Evolutionary conservation across 2,888 invertebrate species (phyloP).

Genomic region (Cerceris ruficornis): DNA sequence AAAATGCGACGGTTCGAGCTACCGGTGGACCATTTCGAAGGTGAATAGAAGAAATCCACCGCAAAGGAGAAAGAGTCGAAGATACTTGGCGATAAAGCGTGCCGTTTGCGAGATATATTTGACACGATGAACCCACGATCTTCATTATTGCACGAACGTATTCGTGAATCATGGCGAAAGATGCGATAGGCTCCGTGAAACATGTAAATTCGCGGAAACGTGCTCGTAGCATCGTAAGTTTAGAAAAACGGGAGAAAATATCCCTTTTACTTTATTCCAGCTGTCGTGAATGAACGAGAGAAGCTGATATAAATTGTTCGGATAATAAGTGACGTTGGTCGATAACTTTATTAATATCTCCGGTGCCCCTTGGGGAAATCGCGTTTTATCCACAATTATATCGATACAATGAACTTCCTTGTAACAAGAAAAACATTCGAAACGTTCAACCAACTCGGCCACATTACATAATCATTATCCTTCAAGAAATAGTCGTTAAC

Average conservation of each 20-base stretch:
- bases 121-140: too few relatives aligned
- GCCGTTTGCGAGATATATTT: too few relatives aligned
- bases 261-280: conserved; percentile 27
- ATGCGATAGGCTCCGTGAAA: neutral
- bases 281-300: conserved; percentile 25
- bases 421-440: neutral
- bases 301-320: conserved; percentile 3
- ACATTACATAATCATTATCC: too few relatives aligned
- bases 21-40: neutral
- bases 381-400: conserved; percentile 13
- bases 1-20: conserved; percentile 1
- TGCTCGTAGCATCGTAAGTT: neutral
- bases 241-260: neutral
- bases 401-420: conserved; percentile 13
- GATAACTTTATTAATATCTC: conserved; percentile 42
- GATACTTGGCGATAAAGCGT: neutral
- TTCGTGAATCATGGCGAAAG: too few relatives aligned
- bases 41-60: neutral
- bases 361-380: conserved; percentile 15
- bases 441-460: neutral
- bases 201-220: neutral
- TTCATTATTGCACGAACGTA: too few relatives aligned
- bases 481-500: too few relatives aligned
- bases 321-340: conserved; percentile 40
- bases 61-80: neutral